Conservation (phyloP, 2,888 invertebrate genomes). For the Pseudolycoriella hygida region DNA sequence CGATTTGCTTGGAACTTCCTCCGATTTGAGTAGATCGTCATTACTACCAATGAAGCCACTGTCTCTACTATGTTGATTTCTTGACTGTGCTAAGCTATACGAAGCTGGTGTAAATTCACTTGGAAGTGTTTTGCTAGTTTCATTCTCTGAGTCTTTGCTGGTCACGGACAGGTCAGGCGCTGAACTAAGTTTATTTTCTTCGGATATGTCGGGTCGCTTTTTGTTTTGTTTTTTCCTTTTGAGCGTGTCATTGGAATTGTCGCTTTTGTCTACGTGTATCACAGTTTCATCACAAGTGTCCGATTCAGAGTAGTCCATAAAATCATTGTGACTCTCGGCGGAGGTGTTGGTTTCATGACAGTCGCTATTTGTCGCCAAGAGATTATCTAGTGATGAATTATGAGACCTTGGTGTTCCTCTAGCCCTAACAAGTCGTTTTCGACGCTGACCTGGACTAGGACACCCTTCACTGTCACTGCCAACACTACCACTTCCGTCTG, state of each 20-base stretch:
- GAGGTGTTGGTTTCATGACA: constrained; percentile 25
- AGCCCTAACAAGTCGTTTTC: constrained; percentile 64
- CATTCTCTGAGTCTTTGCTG: constrained; percentile 40
- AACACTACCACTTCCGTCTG: constrained; percentile 64
- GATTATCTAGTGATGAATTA: constrained; percentile 64
- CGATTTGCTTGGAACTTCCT: constrained; percentile 21
- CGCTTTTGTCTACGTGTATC: constrained; percentile 48
- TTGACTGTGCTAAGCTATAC: constrained; percentile 41
- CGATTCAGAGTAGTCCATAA: constrained; percentile 46
- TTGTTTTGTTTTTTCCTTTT: constrained; percentile 68
- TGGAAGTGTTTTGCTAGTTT: constrained; percentile 46
- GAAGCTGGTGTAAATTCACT: constrained; percentile 39
- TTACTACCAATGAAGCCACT: constrained; percentile 81
- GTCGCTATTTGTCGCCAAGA: constrained; percentile 42
- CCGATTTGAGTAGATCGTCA: constrained; percentile 57
- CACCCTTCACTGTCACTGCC: constrained; percentile 81
- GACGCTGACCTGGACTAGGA: constrained; percentile 71
- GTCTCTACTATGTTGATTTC: constrained; percentile 69
- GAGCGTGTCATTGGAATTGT: constrained; percentile 62
- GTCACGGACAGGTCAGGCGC: constrained; percentile 38
- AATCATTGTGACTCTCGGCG: constrained; percentile 35
- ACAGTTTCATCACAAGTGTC: constrained; percentile 48
- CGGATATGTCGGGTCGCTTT: constrained; percentile 33
- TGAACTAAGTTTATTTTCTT: constrained; percentile 31
- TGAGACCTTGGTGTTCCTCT: constrained; percentile 63